Evolutionary conservation across 2,888 invertebrate species (phyloP), one percentile per base, ranked within the genome.

Genomic region (Euphydryas editha): DNA sequence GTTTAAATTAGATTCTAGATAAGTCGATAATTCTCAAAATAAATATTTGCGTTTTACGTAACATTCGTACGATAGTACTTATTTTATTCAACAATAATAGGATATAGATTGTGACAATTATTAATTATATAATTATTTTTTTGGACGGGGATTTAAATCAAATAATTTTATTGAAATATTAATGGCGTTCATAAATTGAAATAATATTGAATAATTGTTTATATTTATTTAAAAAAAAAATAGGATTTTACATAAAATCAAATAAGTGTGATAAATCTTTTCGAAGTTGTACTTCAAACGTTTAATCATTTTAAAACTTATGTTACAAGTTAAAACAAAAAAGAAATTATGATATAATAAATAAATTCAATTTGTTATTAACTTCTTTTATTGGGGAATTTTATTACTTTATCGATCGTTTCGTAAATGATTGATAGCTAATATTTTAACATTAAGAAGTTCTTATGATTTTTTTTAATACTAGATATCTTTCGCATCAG

Each of bases 1-100:
- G 63, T 64, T 64, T 64, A 64, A 64, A 64, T 64, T 64, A 64
- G 63, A 64, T 64, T 64, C 58, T 57, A 64, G 63, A 63, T 63
- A 63, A 64, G 63, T 64, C 63, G 63, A 64, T 64, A 64, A 64
- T 64, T 64, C 63, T 64, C 63, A 59, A 64, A 64, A 64, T 57
- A 64, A 42, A 59, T 57, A 64, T 64, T 64, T 64, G 51, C 51
- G 51, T 64, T 51, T 64, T 54, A 59, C 63, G 63, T 58, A 59
- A 51, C 63, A 44, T 51, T 59, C 58, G 24, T 64, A 64, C 63
- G 58, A 64, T 59, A 36, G 58, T 49, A 64, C 49, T 51, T 59
- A 64, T 51, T 30, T 30, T 59, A 58, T 58, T 59, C 15, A 18
- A 51, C 49, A 42, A 51, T 30, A 20, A 51, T 57, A 42, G 58